phyloP scores from a whole-genome alignment of 2,113 vertebrate species.

The Amphiprion percula region DNA sequence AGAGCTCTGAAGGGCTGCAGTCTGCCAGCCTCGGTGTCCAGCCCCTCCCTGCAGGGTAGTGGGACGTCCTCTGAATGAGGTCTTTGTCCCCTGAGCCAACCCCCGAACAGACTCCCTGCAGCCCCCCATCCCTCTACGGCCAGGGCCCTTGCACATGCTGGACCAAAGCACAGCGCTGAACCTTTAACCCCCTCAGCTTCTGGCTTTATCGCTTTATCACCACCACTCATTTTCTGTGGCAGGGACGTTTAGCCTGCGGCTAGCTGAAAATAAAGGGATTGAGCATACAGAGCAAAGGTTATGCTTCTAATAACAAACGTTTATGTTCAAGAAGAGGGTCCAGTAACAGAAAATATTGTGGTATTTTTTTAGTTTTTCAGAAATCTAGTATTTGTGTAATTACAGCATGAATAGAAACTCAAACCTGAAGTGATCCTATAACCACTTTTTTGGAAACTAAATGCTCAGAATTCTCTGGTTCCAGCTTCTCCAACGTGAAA shows the following conservation, averaged over 20 bases:
- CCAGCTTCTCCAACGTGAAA: too few species aligned
- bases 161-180: conserved; percentile 75
- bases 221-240: conserved; percentile 1
- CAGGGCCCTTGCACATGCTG: conserved; percentile 63
- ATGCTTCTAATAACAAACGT: conserved; percentile 56
- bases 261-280: conserved; percentile 41
- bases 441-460: too few species aligned
- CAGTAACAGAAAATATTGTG: background rate
- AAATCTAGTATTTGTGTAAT: too few species aligned
- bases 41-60: conserved; percentile 69
- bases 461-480: too few species aligned
- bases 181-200: conserved; percentile 76
- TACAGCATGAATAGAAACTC: too few species aligned
- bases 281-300: conserved; percentile 37
- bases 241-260: conserved; percentile 29
- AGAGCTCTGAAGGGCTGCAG: conserved; percentile 51
- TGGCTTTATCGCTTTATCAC: conserved; percentile 9
- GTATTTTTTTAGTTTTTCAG: too few species aligned
- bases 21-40: conserved; percentile 57
- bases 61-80: conserved; percentile 77
- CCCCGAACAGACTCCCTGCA: conserved; percentile 70
- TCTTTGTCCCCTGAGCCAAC: conserved; percentile 80
- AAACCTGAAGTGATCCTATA: too few species aligned
- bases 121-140: conserved; percentile 48
- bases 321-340: conserved; percentile 21